Base-by-base conservation (phyloP, 2,888 invertebrate species). In the Limnephilus marmoratus region DNA sequence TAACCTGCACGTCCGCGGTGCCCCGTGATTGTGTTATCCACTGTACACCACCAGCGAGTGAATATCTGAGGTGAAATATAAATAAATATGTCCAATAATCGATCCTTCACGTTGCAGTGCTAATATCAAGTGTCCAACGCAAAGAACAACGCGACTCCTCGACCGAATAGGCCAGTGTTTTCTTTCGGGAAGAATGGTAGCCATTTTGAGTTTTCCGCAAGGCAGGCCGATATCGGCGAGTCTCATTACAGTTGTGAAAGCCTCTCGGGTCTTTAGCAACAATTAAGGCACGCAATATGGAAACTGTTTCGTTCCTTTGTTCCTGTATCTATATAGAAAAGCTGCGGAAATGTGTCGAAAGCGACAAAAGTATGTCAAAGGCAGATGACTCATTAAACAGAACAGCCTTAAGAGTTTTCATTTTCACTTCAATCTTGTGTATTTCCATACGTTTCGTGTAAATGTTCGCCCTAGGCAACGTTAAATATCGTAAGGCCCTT, bases 141-240 rank as follows among this genome's bases (percentile, higher is more conserved):
- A 41, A n/a, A 13, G 53, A 34, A 68, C 29, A 24, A 81, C 24
- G 34, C 15, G 41, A 11, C 80, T 80, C 45, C 29, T 80, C n/a
- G n/a, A 82, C 45, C 82, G 18, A 81, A 31, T 31, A 53, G 82
- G 89, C 31, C 90, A 82, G 91, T 92, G 92, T 92, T 92, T 91
- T 92, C 90, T 91, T 91, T 92, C 90, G 45, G 85, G 83, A 92
- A 90, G 90, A 90, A 90, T 81, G 91, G 91, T 91, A 49, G 92
- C 92, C 92, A 92, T 92, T 92, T 92, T 92, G 92, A 87, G 91
- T 90, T 89, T 91, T 92, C 92, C 90, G 90, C 80, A 87, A 92
- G 91, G 91, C 82, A 85, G 91, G 68, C 85, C 91, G 85, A 85
- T 85, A 31, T 91, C 82, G 53, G 53, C 68, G 53, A 92, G 91